Conservation (phyloP, 2,113 vertebrate genomes). For the Mus spicilegus region DNA sequence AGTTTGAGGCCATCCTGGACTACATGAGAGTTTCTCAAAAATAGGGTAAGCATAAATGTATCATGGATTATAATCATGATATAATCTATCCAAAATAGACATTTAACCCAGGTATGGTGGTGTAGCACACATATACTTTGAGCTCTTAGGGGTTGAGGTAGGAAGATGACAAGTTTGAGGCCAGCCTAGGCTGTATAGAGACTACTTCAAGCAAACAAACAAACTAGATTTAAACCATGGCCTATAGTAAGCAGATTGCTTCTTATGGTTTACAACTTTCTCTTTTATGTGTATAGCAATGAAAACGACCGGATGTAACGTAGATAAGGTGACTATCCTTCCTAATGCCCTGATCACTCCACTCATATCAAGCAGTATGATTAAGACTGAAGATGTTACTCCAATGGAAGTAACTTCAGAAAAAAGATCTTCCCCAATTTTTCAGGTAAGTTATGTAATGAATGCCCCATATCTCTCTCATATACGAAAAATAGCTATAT, state of each 20-base stretch:
- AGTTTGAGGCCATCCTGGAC: background rate
- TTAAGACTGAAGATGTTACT: conserved; percentile 96
- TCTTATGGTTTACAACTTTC: conserved; percentile 53
- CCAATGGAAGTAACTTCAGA: conserved; percentile 97
- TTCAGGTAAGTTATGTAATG: conserved; percentile 87
- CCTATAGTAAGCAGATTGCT: background rate
- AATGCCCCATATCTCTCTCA: background rate
- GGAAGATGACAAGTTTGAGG: background rate
- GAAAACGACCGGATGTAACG: conserved; percentile 87
- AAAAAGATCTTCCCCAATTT: conserved; percentile 88
- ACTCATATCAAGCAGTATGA: conserved; percentile 90
- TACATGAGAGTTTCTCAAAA: background rate
- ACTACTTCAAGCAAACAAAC: background rate
- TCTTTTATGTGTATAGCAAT: conserved; percentile 85
- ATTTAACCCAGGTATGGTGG: background rate
- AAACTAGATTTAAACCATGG: background rate
- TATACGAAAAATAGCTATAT: conserved; percentile 49
- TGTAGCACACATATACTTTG: background rate
- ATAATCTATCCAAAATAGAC: background rate
- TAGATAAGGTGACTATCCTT: conserved; percentile 91
- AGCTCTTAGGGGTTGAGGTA: background rate
- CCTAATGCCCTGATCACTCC: conserved; percentile 92
- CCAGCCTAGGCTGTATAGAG: background rate
- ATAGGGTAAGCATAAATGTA: background rate
- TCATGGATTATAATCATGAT: conserved; percentile 13